These are phyloP conservation scores for Ciconia nigra DNA, from an alignment of 2,797 vertebrate genomes.

Conservation along the genomic window DNA sequence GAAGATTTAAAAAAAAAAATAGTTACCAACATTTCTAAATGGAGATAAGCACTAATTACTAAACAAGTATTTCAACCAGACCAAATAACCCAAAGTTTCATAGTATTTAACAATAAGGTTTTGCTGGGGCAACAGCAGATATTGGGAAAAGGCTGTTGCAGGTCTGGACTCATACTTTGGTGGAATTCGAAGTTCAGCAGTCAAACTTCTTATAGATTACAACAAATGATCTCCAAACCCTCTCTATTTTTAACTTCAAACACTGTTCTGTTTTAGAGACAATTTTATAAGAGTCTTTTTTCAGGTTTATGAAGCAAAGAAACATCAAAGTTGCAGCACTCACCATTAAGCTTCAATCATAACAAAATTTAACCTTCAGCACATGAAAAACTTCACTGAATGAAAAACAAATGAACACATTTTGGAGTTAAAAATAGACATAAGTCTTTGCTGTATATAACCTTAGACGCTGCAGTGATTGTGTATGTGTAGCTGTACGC, in stretches of 20 bases:
- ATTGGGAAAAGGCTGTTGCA: neutral
- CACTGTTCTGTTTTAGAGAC: neutral
- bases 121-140: neutral
- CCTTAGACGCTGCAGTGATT: neutral
- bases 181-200: neutral
- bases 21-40: neutral
- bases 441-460: neutral
- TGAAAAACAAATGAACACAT: neutral
- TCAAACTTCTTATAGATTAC: neutral
- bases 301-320: neutral
- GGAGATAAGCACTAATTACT: neutral
- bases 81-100: neutral
- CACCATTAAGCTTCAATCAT: neutral
- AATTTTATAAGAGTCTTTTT: neutral
- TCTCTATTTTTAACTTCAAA: neutral
- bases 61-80: neutral
- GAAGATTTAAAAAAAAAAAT: neutral
- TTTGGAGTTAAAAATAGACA: neutral
- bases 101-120: neutral
- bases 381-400: neutral
- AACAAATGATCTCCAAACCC: neutral
- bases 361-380: neutral
- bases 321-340: neutral
- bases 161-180: neutral
- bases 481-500: neutral